phyloP scores from a whole-genome alignment of 2,113 vertebrate species.

The Ceuthmochares aereus region DNA sequence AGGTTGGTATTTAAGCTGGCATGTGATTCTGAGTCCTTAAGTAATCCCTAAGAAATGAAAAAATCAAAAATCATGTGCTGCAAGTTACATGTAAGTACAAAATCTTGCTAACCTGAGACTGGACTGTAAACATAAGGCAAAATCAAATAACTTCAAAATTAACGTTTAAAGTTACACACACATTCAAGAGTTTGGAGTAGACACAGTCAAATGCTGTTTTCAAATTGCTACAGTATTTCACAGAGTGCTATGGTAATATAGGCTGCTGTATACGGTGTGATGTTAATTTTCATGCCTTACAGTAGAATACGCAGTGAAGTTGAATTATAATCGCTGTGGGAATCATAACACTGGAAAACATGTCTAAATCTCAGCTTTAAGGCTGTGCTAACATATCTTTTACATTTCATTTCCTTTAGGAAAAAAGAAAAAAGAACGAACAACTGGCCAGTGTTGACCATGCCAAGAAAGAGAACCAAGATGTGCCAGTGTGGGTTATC shows the following conservation, averaged over 20 bases:
- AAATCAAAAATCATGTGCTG: not conserved
- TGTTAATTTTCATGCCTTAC: constrained; percentile 63
- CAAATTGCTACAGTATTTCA: constrained; percentile 41
- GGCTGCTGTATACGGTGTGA: constrained; percentile 2
- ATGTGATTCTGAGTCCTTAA: constrained; percentile 32
- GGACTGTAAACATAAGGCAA: not conserved
- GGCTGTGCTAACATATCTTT: not conserved
- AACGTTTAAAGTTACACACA: not conserved
- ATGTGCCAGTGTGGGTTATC: not conserved
- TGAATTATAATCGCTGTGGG: constrained; percentile 51
- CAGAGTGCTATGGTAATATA: not conserved
- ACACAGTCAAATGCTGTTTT: not conserved
- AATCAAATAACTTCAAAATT: not conserved
- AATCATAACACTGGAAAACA: constrained; percentile 53
- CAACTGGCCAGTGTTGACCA: constrained; percentile 1
- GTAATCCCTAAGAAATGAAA: constrained; percentile 5
- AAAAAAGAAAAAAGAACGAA: not conserved
- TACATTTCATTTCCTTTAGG: constrained; percentile 50
- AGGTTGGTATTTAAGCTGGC: constrained; percentile 21
- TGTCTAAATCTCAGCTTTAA: constrained; percentile 41
- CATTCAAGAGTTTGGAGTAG: not conserved
- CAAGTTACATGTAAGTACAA: not conserved
- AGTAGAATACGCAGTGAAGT: constrained; percentile 40
- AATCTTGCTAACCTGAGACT: not conserved
- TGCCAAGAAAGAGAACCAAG: not conserved